Conservation (phyloP, 1,140 invertebrate genomes). For the Liolophura sinensis region DNA sequence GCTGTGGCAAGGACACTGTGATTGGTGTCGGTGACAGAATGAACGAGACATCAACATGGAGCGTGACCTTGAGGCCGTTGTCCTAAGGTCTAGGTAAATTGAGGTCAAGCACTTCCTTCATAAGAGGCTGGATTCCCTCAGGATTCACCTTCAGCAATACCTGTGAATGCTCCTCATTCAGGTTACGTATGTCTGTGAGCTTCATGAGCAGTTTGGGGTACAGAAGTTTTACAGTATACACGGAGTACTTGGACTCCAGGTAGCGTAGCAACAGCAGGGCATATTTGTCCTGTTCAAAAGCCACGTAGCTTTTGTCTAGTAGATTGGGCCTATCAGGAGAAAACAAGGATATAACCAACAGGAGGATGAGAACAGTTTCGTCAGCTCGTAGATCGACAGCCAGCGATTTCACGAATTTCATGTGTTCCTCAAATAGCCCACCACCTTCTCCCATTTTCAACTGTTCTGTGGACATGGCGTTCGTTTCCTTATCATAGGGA, state of each 20-base stretch:
- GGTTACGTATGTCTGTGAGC: conserved; percentile 63
- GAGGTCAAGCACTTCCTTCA: conserved; percentile 59
- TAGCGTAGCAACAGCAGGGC: conserved; percentile 61
- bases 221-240: conserved; percentile 46
- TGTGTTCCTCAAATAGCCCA: conserved; percentile 61
- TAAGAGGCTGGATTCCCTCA: conserved; percentile 58
- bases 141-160: conserved; percentile 60
- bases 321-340: conserved; percentile 61
- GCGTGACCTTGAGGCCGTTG: too few relatives aligned
- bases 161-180: conserved; percentile 64
- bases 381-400: conserved; percentile 60
- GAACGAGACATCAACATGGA: too few relatives aligned
- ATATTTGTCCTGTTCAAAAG: conserved; percentile 61
- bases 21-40: too few relatives aligned
- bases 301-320: conserved; percentile 54
- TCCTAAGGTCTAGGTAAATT: conserved; percentile 23
- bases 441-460: conserved; percentile 40
- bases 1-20: too few relatives aligned
- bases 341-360: conserved; percentile 62
- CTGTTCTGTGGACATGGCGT: conserved; percentile 55
- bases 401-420: conserved; percentile 59
- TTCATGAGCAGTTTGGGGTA: conserved; percentile 64
- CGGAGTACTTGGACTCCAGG: conserved; percentile 60
- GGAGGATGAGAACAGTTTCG: conserved; percentile 61
- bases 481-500: conserved; percentile 50